phyloP scores from a whole-genome alignment of 2,113 vertebrate genomes.

The Scortum barcoo region DNA sequence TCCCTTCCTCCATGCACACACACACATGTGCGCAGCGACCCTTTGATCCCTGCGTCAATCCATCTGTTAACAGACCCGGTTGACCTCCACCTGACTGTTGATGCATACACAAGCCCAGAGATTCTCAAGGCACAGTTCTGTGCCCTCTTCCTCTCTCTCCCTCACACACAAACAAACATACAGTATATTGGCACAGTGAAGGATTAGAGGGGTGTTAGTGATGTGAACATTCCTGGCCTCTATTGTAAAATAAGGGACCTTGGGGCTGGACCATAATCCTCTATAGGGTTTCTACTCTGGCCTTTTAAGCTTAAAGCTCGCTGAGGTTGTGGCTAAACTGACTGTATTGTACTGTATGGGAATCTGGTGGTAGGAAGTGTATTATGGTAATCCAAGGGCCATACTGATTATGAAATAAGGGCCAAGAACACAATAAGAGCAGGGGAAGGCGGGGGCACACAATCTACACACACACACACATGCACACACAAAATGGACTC shows the following conservation, averaged over 20 bases:
- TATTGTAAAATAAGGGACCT: slow-evolving; percentile 54
- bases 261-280: slow-evolving; percentile 55
- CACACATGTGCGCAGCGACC: slow-evolving; percentile 40
- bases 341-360: slow-evolving; percentile 27
- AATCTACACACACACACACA: slow-evolving; percentile 10
- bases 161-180: not conserved
- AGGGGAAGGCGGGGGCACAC: not conserved
- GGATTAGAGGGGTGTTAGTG: slow-evolving; percentile 66
- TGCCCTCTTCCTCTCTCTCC: slow-evolving; percentile 7
- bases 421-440: slow-evolving; percentile 37
- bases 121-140: slow-evolving; percentile 40
- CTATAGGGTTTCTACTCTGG: slow-evolving; percentile 48
- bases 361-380: slow-evolving; percentile 36
- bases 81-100: slow-evolving; percentile 73
- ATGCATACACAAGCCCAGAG: slow-evolving; percentile 54
- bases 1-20: not conserved
- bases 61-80: slow-evolving; percentile 71
- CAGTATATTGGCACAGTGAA: slow-evolving; percentile 8
- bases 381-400: slow-evolving; percentile 60
- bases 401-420: slow-evolving; percentile 33
- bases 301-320: slow-evolving; percentile 44
- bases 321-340: slow-evolving; percentile 58
- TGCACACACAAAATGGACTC: not conserved
- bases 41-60: slow-evolving; percentile 67
- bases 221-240: slow-evolving; percentile 63